Evolutionary conservation across 2,797 vertebrate species (phyloP).

Genomic region (Lycodopsis pacificus): DNA sequence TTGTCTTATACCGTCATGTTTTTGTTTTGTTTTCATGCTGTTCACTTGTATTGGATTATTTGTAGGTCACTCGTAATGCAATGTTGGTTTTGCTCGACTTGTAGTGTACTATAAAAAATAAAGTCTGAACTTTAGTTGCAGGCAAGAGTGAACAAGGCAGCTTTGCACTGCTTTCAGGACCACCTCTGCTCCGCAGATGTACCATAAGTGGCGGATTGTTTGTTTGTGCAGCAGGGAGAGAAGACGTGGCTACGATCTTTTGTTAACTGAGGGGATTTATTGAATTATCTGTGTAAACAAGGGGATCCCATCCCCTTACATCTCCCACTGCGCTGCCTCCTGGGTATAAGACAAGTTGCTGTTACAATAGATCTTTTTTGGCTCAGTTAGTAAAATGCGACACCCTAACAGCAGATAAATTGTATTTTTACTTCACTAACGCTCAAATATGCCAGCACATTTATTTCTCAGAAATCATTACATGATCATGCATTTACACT

Average conservation of each 20-base stretch:
- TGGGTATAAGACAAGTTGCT: conserved; percentile 15
- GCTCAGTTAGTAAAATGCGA: not conserved
- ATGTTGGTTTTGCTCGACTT: not conserved
- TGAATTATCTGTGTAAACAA: conserved; percentile 47
- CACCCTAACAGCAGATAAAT: conserved; percentile 1
- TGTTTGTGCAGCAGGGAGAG: conserved; percentile 18
- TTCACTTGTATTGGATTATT: not conserved
- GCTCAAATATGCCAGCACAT: conserved; percentile 17
- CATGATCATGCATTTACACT: conserved; percentile 32
- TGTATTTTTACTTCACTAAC: not conserved
- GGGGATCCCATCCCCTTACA: conserved; percentile 11
- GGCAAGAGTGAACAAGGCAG: not conserved
- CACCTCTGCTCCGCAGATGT: conserved; percentile 16
- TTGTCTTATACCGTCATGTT: not conserved
- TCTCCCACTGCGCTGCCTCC: conserved; percentile 13
- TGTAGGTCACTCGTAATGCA: not conserved
- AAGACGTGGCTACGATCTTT: not conserved
- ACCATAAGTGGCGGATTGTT: not conserved
- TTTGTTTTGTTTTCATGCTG: not conserved
- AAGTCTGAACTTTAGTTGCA: not conserved
- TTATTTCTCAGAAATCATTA: conserved; percentile 35
- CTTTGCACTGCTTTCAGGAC: conserved; percentile 2
- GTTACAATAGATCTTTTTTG: conserved; percentile 9
- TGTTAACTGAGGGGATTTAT: conserved; percentile 17
- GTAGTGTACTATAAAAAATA: not conserved